Evolutionary conservation across 2,797 vertebrate genomes (phyloP).

Genomic region (Cirrhinus mrigala): DNA sequence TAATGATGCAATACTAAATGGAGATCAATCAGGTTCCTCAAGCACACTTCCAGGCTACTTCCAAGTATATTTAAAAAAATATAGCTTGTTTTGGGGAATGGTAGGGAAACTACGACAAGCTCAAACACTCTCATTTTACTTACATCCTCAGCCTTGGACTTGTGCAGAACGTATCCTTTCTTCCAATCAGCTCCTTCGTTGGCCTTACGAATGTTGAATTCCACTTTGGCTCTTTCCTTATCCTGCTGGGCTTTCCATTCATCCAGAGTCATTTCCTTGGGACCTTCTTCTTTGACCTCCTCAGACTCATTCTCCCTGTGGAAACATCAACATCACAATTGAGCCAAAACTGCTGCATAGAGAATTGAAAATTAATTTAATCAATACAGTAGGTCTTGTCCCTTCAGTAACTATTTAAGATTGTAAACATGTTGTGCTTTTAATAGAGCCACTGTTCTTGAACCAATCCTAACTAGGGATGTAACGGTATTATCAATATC

Average conservation of each 20-base stretch:
- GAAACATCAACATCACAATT: constrained; percentile 50
- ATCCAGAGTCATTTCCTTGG: constrained; percentile 99
- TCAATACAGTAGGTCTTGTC: neutral
- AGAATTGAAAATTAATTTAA: neutral
- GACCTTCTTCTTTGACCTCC: constrained; percentile 95
- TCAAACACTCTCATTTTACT: constrained; percentile 56
- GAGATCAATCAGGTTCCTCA: neutral
- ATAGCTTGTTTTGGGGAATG: neutral
- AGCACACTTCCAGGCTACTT: neutral
- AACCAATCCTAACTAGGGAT: neutral
- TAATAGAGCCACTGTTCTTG: neutral
- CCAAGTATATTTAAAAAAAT: neutral
- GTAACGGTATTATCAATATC: too few relatives aligned
- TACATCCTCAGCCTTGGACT: constrained; percentile 95
- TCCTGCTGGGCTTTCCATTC: constrained; percentile 99
- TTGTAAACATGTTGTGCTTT: neutral
- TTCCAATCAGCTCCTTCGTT: constrained; percentile 98
- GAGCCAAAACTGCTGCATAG: neutral
- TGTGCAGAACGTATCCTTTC: constrained; percentile 97
- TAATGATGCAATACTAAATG: neutral
- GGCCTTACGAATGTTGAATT: constrained; percentile 99
- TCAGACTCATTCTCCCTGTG: constrained; percentile 96
- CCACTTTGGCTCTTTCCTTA: constrained; percentile 95
- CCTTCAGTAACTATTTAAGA: neutral
- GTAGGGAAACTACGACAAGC: neutral